Evolutionary conservation across 2,888 invertebrate species (phyloP).

Genomic region (Stenodera caucasica): DNA sequence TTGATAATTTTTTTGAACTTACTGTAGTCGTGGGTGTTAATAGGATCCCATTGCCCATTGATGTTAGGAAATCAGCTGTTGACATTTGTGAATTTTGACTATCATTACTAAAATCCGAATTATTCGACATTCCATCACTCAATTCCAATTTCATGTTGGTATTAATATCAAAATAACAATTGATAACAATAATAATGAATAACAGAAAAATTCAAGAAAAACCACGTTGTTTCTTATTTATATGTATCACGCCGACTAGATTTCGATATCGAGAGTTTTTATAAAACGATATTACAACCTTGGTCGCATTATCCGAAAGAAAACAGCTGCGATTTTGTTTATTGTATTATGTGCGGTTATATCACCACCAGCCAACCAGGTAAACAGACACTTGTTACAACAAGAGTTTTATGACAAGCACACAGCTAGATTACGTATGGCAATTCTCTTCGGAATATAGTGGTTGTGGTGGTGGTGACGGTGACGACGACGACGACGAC

Average conservation of each 20-base stretch:
- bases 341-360: constrained; percentile 8
- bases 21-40: constrained; percentile 47
- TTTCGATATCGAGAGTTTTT: constrained; percentile 30
- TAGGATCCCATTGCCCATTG: constrained; percentile 47
- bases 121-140: constrained; percentile 53
- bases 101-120: constrained; percentile 55
- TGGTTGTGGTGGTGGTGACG: neutral
- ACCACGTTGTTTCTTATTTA: neutral
- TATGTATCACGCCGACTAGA: constrained; percentile 6
- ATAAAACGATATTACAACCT: constrained; percentile 33
- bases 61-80: constrained; percentile 49
- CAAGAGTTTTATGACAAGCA: neutral
- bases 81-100: constrained; percentile 54
- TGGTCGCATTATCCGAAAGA: constrained; percentile 28
- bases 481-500: constrained; percentile 11
- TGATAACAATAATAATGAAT: neutral
- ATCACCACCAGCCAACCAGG: constrained; percentile 13
- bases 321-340: constrained; percentile 33
- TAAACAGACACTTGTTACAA: constrained; percentile 37
- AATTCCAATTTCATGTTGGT: constrained; percentile 53
- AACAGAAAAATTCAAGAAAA: neutral
- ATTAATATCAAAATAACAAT: too few species aligned
- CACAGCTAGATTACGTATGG: neutral
- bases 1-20: constrained; percentile 36
- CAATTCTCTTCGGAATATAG: neutral